phyloP scores from a whole-genome alignment of 2,888 invertebrate species.

The Drosophila imparisetae region DNA sequence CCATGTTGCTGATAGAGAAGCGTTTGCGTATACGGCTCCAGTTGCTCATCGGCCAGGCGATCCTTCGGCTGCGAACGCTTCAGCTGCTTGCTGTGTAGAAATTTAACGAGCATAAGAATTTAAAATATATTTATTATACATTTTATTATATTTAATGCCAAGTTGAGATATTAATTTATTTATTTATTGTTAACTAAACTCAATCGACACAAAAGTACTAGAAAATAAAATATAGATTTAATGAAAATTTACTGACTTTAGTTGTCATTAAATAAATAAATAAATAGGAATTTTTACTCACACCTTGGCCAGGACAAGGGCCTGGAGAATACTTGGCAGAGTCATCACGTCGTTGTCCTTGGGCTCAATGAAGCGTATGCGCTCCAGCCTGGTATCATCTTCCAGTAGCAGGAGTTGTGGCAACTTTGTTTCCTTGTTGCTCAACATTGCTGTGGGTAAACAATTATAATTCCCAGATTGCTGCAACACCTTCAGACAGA shows the following conservation, averaged over 20 bases:
- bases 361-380: constrained; percentile 89
- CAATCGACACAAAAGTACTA: too few species aligned
- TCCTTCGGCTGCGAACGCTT: constrained; percentile 91
- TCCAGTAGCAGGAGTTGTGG: constrained; percentile 90
- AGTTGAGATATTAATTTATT: neutral
- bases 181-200: neutral
- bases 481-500: constrained; percentile 89
- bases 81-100: constrained; percentile 87
- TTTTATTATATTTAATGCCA: neutral
- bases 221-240: too few species aligned
- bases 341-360: constrained; percentile 85
- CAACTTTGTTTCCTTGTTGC: constrained; percentile 86
- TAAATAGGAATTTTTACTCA: constrained; percentile 84
- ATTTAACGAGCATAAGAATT: neutral
- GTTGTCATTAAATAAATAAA: neutral
- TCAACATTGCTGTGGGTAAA: constrained; percentile 69
- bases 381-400: constrained; percentile 94
- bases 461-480: neutral
- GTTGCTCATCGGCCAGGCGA: constrained; percentile 92
- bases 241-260: neutral
- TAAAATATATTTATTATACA: too few species aligned
- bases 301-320: constrained; percentile 91
- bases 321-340: constrained; percentile 90
- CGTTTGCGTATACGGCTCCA: constrained; percentile 90
- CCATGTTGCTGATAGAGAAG: constrained; percentile 88